A percentile compares a stretch with the other conserved stretches of the same genome.
phyloP scores from a whole-genome alignment of 2,888 invertebrate species.

The Altica lythri region DNA sequence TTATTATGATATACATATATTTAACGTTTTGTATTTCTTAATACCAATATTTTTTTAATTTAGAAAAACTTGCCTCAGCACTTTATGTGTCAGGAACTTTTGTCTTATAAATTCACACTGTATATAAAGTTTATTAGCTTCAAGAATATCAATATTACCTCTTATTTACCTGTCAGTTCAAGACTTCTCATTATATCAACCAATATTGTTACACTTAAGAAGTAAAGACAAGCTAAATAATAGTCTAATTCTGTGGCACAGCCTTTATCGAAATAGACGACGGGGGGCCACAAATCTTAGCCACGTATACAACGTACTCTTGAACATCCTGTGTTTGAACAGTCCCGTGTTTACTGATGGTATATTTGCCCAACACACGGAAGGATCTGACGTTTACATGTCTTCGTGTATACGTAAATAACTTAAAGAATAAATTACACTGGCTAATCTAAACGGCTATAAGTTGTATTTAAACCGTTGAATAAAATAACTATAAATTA shows the following conservation, averaged over 20 bases:
- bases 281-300: constrained; percentile 47
- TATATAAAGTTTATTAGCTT: too few species aligned
- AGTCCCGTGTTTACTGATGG: constrained; percentile 50
- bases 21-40: too few species aligned
- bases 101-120: too few species aligned
- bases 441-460: constrained; percentile 44
- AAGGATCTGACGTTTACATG: constrained; percentile 45
- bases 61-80: too few species aligned
- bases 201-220: constrained; percentile 3
- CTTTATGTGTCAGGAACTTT: too few species aligned
- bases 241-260: neutral
- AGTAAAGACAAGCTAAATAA: constrained; percentile 14
- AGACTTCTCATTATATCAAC: neutral
- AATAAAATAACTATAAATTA: constrained; percentile 50
- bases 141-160: neutral
- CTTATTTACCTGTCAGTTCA: neutral
- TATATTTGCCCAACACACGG: constrained; percentile 52
- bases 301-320: constrained; percentile 31
- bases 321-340: constrained; percentile 51
- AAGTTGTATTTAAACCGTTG: constrained; percentile 42
- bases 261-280: constrained; percentile 10
- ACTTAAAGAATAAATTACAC: constrained; percentile 49
- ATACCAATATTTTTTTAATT: too few species aligned
- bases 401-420: constrained; percentile 41
- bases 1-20: too few species aligned